Evolutionary conservation across 2,888 invertebrate species (phyloP).

Genomic region (Torymus aiolomorphi): DNA sequence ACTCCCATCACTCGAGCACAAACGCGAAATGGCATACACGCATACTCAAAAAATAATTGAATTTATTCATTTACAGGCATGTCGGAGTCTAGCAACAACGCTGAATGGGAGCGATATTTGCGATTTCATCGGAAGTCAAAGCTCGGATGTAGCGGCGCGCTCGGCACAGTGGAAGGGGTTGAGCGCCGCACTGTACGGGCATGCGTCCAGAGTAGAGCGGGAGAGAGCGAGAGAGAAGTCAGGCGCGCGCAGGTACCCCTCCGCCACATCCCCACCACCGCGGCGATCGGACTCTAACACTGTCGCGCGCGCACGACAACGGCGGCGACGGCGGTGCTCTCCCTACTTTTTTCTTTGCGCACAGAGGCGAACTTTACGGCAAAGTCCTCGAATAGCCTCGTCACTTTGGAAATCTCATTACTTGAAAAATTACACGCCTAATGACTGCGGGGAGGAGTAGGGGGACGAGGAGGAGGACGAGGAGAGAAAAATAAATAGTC

Average conservation of each 20-base stretch:
- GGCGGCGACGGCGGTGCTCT: background rate
- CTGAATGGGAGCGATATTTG: conserved; percentile 46
- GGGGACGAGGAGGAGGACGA: no score
- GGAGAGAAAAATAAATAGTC: conserved; percentile 3
- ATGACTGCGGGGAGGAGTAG: background rate
- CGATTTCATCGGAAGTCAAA: conserved; percentile 68
- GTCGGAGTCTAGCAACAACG: background rate
- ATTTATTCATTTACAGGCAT: background rate
- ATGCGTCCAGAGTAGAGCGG: conserved; percentile 68
- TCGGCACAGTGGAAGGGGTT: conserved; percentile 60
- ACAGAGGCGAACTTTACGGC: conserved; percentile 1
- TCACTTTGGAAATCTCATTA: conserved; percentile 22
- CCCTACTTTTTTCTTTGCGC: conserved; percentile 23
- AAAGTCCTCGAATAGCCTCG: conserved; percentile 29
- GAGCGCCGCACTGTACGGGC: conserved; percentile 63
- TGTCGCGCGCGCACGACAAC: no score
- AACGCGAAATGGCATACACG: no score
- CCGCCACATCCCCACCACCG: conserved; percentile 52
- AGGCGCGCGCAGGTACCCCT: conserved; percentile 69
- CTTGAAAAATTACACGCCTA: conserved; percentile 32
- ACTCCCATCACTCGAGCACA: no score
- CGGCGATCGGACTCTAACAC: background rate
- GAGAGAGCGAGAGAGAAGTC: conserved; percentile 62
- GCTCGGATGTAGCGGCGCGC: conserved; percentile 63
- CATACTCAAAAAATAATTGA: background rate